Conservation (phyloP, 2,888 invertebrate genomes). For the Galerucella nymphaeae region DNA sequence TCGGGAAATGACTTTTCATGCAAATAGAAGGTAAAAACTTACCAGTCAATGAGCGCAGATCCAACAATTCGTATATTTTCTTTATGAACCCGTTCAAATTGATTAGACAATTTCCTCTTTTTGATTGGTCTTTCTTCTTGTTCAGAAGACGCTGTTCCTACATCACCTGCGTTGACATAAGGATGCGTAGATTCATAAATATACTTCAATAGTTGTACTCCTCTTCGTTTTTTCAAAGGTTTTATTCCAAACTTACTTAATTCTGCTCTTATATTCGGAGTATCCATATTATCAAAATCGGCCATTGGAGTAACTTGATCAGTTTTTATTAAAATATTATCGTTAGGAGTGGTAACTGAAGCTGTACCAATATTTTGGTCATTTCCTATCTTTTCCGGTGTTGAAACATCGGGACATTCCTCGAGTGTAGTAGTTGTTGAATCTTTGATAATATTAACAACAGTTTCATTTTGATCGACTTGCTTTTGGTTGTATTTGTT, state of each 20-base stretch:
- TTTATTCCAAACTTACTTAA: slow-evolving; percentile 75
- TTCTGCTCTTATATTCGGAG: slow-evolving; percentile 69
- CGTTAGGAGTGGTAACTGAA: slow-evolving; percentile 42
- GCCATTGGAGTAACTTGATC: slow-evolving; percentile 70
- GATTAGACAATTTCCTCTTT: slow-evolving; percentile 39
- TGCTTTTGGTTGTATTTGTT: slow-evolving; percentile 13
- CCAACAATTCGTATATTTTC: slow-evolving; percentile 51
- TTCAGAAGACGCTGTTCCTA: slow-evolving; percentile 30
- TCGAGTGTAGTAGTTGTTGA: neutral
- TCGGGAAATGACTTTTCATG: neutral
- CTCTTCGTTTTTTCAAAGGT: slow-evolving; percentile 71
- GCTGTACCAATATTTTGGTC: neutral
- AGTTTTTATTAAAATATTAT: slow-evolving; percentile 66
- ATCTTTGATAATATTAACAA: neutral
- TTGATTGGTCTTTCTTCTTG: slow-evolving; percentile 43
- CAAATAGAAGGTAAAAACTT: slow-evolving; percentile 19
- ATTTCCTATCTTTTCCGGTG: neutral
- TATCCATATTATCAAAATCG: slow-evolving; percentile 70
- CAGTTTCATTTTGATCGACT: slow-evolving; percentile 8
- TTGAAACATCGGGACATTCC: neutral
- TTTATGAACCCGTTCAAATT: slow-evolving; percentile 10
- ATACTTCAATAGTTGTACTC: slow-evolving; percentile 73
- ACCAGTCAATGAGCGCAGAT: slow-evolving; percentile 50
- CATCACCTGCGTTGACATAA: slow-evolving; percentile 59
- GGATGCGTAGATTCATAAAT: slow-evolving; percentile 79